Conservation (phyloP, 2,888 invertebrate species). For the Acrocyrtus sp. region DNA sequence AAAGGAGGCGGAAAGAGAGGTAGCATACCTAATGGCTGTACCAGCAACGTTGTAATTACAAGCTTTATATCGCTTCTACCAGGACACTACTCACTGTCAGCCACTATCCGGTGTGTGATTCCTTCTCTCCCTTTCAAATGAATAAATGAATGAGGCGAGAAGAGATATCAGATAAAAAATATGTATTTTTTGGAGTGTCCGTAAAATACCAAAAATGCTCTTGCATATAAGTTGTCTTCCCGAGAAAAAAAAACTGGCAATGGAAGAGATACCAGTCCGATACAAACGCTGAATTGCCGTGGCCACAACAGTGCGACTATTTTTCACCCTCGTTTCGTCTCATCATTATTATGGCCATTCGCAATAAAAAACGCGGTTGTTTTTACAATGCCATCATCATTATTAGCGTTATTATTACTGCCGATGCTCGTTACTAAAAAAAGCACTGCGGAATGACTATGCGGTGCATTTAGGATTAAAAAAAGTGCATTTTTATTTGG, state of each 20-base stretch:
- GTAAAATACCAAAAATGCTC: too few species aligned
- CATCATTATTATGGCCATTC: slow-evolving; percentile 24
- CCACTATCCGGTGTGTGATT: slow-evolving; percentile 1
- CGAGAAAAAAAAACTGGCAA: not conserved
- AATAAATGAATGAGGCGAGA: slow-evolving; percentile 34
- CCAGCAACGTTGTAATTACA: too few species aligned
- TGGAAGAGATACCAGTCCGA: not conserved
- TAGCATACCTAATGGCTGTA: too few species aligned
- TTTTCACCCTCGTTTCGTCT: slow-evolving; percentile 44
- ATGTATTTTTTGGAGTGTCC: slow-evolving; percentile 19
- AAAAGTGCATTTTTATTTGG: slow-evolving; percentile 6
- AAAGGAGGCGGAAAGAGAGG: too few species aligned
- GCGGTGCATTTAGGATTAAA: slow-evolving; percentile 28
- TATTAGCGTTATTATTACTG: too few species aligned
- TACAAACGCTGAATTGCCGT: not conserved
- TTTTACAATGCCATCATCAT: slow-evolving; percentile 35
- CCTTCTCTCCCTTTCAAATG: slow-evolving; percentile 11
- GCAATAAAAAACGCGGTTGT: slow-evolving; percentile 31
- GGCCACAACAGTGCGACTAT: slow-evolving; percentile 8
- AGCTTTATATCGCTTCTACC: too few species aligned
- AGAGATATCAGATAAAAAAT: slow-evolving; percentile 27
- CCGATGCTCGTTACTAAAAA: slow-evolving; percentile 11
- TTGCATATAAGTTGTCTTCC: slow-evolving; percentile 19
- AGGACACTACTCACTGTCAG: slow-evolving; percentile 19
- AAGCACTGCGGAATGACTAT: slow-evolving; percentile 1